Base-by-base conservation (phyloP, 2,797 vertebrate species). In the Melanotaenia pygmaea region DNA sequence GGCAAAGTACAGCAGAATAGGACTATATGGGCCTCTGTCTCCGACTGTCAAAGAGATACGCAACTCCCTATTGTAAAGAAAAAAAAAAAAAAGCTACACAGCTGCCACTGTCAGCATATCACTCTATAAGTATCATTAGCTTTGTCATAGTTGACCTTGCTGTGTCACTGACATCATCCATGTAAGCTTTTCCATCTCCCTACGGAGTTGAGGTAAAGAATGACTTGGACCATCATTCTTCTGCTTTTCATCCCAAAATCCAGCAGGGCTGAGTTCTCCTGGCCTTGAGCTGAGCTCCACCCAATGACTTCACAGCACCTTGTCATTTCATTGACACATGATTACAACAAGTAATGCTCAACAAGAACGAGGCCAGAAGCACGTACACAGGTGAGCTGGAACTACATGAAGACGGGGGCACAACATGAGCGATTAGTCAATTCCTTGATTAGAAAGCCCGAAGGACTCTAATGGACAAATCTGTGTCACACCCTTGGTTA, bases 151-250 rank as follows among this genome's bases (percentile, higher is more conserved):
- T 28, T 43, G 70, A 77, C 73, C 59, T 89, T 79, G 88, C 92
- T 74, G 91, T 86, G 86, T 93, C 80, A 86, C 91, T 94, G 94
- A 93, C 94, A 93, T 94, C 93, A 93, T 86, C 89, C 84, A 83
- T 84, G 84, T 87, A 82, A 87, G 90, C 89, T 86, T 59, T 1
- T 5, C 18, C 18, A 20, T 45, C 18, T 45, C 43, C 18, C 16
- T 20, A 59, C 54, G 67, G 66, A 81, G 59, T 77, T 59, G 63
- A 81, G 69, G 59, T 64, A 60, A 73, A 71, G 82, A 38, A 13
- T 40, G 70, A 58, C 34, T 35, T 40, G 54, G 11, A 47, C 61
- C 45, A 10, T 56, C 64, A 54, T 20, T 54, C 40, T 51, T 64
- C 72, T 16, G 56, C 40, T 58, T 62, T 76, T 18, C 0, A n/a